phyloP scores from a whole-genome alignment of 2,888 invertebrate species.

The Choristoneura rosaceana region DNA sequence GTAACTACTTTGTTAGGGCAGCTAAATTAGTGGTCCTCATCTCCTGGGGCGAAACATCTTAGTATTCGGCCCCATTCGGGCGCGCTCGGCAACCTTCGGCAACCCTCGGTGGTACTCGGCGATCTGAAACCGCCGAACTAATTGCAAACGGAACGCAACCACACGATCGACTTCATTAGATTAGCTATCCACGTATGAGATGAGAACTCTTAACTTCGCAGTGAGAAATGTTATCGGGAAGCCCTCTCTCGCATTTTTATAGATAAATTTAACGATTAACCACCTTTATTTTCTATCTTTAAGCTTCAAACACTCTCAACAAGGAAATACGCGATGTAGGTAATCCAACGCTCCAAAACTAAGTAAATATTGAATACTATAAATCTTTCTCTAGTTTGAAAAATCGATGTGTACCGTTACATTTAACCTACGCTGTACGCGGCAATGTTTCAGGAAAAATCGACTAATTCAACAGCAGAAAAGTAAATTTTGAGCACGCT shows the following conservation, averaged over 20 bases:
- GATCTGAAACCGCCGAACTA: conserved; percentile 59
- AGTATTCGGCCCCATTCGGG: conserved; percentile 37
- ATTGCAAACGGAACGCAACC: conserved; percentile 65
- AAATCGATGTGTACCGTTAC: conserved; percentile 35
- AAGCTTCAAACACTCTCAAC: conserved; percentile 3
- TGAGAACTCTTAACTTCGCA: conserved; percentile 38
- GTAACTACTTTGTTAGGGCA: conserved; percentile 18
- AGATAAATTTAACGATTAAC: conserved; percentile 25
- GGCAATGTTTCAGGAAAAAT: conserved; percentile 43
- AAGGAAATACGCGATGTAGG: too few species aligned
- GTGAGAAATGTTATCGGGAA: conserved; percentile 39
- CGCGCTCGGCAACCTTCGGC: conserved; percentile 39
- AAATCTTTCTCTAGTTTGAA: conserved; percentile 37
- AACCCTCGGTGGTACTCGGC: conserved; percentile 48
- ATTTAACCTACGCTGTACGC: conserved; percentile 35
- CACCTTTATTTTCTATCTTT: conserved; percentile 24
- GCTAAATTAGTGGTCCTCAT: conserved; percentile 31
- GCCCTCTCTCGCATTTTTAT: conserved; percentile 36
- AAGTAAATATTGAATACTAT: conserved; percentile 33
- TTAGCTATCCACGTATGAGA: conserved; percentile 54
- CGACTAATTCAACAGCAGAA: conserved; percentile 72
- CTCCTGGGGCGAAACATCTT: conserved; percentile 22
- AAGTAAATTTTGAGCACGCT: conserved; percentile 71
- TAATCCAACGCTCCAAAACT: conserved; percentile 30
- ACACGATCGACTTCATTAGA: conserved; percentile 60